Conservation (phyloP, 2,888 invertebrate species). For the Linhomoeus sp. region DNA sequence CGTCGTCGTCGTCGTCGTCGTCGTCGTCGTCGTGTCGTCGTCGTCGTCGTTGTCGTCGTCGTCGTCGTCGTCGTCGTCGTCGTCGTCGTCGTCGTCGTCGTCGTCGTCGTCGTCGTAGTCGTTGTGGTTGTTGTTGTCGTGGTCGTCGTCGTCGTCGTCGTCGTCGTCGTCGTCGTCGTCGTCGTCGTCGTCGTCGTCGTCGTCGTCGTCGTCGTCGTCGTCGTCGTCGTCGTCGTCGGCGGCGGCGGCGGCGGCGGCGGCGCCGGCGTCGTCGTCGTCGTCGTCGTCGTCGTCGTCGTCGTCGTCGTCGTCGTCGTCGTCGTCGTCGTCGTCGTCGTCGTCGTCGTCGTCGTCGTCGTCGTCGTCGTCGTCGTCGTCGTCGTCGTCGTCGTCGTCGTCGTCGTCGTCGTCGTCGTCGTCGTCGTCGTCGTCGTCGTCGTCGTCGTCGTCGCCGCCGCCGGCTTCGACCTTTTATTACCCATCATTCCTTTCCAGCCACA, state of each 20-base stretch:
- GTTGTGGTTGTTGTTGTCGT: too few relatives aligned
- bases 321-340: constrained; percentile 5
- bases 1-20: constrained; percentile 3
- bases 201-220: constrained; percentile 5
- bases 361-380: constrained; percentile 3
- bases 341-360: constrained; percentile 5
- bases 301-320: constrained; percentile 5
- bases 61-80: background rate
- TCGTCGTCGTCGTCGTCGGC: constrained; percentile 3
- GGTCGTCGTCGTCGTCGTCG: constrained; percentile 3
- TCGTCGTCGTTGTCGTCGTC: background rate
- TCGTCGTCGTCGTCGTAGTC: too few relatives aligned
- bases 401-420: constrained; percentile 2
- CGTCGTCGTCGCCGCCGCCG: too few relatives aligned
- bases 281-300: constrained; percentile 4
- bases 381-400: constrained; percentile 3
- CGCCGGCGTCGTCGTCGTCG: constrained; percentile 3
- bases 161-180: constrained; percentile 5
- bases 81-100: background rate
- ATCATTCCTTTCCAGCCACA: too few relatives aligned
- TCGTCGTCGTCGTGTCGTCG: too few relatives aligned
- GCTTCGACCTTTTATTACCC: too few relatives aligned
- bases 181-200: constrained; percentile 5
- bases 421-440: constrained; percentile 3
- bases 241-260: background rate